phyloP scores from a whole-genome alignment of 2,113 vertebrate species.

The Egretta garzetta region DNA sequence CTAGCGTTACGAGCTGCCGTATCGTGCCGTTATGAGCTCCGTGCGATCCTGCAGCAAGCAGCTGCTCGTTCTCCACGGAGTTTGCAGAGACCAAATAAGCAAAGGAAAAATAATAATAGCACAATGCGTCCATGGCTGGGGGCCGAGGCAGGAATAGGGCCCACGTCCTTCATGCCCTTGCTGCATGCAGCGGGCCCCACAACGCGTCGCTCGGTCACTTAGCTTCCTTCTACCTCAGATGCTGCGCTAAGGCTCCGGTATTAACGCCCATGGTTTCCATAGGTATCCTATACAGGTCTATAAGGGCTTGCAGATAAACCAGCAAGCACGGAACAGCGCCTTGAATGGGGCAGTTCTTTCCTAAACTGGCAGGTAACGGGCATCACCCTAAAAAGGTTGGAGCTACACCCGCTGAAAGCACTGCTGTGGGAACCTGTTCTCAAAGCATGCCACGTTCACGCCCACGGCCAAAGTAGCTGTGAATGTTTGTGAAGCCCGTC shows the following conservation, averaged over 20 bases:
- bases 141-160: not conserved
- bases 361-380: too few species aligned
- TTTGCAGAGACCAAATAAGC: not conserved
- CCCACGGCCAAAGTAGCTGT: too few species aligned
- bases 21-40: not conserved
- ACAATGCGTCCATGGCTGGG: not conserved
- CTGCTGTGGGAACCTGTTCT: too few species aligned
- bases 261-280: not conserved
- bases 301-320: not conserved
- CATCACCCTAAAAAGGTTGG: too few species aligned
- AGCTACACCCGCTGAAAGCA: too few species aligned
- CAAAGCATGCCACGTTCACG: too few species aligned
- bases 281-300: not conserved
- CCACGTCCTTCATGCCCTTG: not conserved
- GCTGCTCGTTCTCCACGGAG: not conserved
- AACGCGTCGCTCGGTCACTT: rapidly evolving
- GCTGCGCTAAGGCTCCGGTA: not conserved
- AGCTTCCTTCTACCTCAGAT: not conserved
- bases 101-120: not conserved
- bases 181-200: not conserved
- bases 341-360: not conserved
- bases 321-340: not conserved
- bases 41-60: not conserved
- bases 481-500: too few species aligned
- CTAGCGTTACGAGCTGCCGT: not conserved